These are phyloP conservation scores for Bubo bubo DNA, from an alignment of 2,113 vertebrate genomes.

Conservation along the genomic window DNA sequence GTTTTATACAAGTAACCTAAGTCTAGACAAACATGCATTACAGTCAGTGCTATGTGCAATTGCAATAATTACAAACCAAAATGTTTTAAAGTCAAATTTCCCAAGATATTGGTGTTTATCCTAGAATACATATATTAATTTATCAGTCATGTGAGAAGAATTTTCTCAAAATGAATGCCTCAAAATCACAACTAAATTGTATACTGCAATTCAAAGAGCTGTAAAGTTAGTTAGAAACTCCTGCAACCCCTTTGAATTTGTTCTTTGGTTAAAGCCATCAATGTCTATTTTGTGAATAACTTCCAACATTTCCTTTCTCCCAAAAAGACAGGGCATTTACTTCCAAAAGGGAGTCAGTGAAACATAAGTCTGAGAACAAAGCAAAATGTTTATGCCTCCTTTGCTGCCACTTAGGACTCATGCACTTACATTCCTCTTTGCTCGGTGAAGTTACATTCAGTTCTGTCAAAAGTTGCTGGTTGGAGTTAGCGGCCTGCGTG, in stretches of 20 bases:
- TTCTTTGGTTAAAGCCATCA: not conserved
- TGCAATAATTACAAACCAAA: not conserved
- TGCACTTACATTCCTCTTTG: constrained; percentile 89
- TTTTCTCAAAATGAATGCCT: not conserved
- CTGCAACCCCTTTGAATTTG: not conserved
- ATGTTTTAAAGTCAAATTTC: not conserved
- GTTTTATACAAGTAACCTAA: not conserved
- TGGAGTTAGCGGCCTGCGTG: constrained; percentile 83
- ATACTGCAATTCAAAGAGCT: not conserved
- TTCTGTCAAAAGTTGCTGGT: constrained; percentile 86
- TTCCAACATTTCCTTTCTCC: not conserved
- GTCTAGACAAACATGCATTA: not conserved
- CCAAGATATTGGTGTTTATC: not conserved
- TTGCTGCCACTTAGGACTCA: not conserved
- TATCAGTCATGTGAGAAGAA: not conserved
- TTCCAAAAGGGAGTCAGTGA: not conserved
- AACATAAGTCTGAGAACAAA: not conserved
- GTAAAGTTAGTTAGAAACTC: not conserved
- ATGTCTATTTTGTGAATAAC: not conserved
- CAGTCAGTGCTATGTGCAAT: not conserved
- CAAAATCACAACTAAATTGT: not conserved
- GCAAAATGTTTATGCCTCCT: not conserved
- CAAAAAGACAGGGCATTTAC: not conserved
- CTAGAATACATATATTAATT: not conserved
- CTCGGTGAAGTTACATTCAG: constrained; percentile 85